A percentile compares a stretch with the other conserved stretches of the same genome.
Conservation (phyloP, 2,797 vertebrate genomes). For the Spinibarbus caldwelli region DNA sequence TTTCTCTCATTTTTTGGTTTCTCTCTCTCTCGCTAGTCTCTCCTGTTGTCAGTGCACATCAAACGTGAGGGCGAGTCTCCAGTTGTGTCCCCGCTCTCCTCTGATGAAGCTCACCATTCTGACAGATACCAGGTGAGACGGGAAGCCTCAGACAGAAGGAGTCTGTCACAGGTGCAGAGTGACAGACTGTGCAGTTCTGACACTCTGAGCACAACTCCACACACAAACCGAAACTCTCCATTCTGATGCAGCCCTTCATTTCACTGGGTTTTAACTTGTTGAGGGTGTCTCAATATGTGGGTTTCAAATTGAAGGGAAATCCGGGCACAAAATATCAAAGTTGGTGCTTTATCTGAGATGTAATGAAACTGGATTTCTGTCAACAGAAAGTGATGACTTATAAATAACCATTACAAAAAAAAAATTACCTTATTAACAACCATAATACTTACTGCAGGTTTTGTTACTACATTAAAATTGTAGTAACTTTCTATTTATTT, state of each 20-base stretch:
- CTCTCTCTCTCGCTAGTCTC: slow-evolving; percentile 81
- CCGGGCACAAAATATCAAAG: not conserved
- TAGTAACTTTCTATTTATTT: not conserved
- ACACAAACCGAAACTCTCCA: slow-evolving; percentile 13
- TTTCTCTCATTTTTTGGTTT: slow-evolving; percentile 46
- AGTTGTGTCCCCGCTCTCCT: slow-evolving; percentile 94
- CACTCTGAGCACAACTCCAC: slow-evolving; percentile 23
- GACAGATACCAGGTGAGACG: slow-evolving; percentile 98
- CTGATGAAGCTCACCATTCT: slow-evolving; percentile 97
- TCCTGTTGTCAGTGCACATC: slow-evolving; percentile 98
- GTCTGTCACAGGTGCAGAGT: slow-evolving; percentile 45
- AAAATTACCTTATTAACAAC: not conserved
- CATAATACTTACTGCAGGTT: not conserved
- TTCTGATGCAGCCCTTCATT: slow-evolving; percentile 28
- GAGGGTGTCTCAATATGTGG: slow-evolving; percentile 2
- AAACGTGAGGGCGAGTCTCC: slow-evolving; percentile 99
- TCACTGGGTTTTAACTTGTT: slow-evolving; percentile 19
- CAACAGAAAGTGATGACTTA: not conserved
- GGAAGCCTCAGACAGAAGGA: slow-evolving; percentile 45
- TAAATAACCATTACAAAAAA: not conserved
- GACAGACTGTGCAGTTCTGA: slow-evolving; percentile 47
- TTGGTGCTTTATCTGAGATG: not conserved
- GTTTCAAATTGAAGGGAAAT: slow-evolving; percentile 25
- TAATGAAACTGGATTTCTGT: slow-evolving; percentile 5
- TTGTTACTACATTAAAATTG: too few species aligned